These are phyloP conservation scores for Tetrapedia diversipes DNA, from an alignment of 2,888 invertebrate species.

Conservation along the genomic window DNA sequence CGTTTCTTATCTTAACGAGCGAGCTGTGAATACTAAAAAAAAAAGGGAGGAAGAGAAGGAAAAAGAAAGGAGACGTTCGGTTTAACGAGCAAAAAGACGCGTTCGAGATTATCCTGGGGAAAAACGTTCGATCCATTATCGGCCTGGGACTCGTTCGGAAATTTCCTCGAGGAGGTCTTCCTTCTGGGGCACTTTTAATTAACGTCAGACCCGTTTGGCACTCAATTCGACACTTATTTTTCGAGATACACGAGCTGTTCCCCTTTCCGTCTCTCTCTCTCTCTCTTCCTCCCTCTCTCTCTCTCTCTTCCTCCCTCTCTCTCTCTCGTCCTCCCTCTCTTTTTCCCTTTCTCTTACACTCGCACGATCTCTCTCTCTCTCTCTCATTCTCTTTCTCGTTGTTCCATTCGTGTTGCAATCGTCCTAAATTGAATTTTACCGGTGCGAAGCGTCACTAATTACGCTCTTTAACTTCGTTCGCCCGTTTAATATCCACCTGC, in stretches of 20 bases:
- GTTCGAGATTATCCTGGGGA: constrained; percentile 44
- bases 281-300: neutral
- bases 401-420: constrained; percentile 22
- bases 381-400: neutral
- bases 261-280: neutral
- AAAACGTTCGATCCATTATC: constrained; percentile 58
- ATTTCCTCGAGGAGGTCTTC: constrained; percentile 42
- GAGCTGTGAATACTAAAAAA: constrained; percentile 25
- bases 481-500: constrained; percentile 14
- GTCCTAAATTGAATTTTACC: constrained; percentile 38
- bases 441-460: constrained; percentile 31
- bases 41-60: too few species aligned
- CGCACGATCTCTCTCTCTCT: too few species aligned
- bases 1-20: constrained; percentile 45
- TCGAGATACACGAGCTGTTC: constrained; percentile 58
- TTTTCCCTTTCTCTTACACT: neutral
- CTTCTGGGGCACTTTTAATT: constrained; percentile 65
- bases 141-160: constrained; percentile 23
- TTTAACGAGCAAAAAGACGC: constrained; percentile 54
- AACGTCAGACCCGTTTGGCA: constrained; percentile 56
- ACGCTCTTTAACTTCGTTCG: constrained; percentile 27
- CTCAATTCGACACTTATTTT: constrained; percentile 64
- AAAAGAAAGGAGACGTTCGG: constrained; percentile 17
- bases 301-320: too few species aligned
- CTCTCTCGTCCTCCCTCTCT: neutral